Evolutionary conservation across 2,888 invertebrate genomes (phyloP).

Genomic region (Stegana nigrithorax): DNA sequence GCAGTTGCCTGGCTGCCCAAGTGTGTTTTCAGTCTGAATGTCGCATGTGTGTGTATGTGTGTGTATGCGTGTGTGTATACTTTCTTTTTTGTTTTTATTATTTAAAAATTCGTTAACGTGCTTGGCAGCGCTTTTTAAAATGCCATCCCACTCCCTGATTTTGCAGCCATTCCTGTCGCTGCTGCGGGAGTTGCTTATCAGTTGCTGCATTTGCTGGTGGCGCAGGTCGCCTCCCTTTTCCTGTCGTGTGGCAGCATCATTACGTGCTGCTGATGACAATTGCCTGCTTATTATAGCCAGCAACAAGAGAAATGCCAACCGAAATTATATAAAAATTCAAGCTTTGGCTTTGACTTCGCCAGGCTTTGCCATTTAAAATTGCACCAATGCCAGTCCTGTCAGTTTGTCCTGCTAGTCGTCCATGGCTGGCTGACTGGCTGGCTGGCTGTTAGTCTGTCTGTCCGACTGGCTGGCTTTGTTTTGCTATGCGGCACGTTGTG

Average conservation of each 20-base stretch:
- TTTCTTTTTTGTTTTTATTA: not conserved
- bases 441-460: too few relatives aligned
- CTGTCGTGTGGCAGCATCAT: slow-evolving; percentile 38
- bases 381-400: not conserved
- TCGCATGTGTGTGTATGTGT: too few relatives aligned
- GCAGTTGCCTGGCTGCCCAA: too few relatives aligned
- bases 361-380: not conserved
- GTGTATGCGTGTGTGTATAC: not conserved
- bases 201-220: too few relatives aligned
- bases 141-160: too few relatives aligned
- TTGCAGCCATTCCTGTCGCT: not conserved
- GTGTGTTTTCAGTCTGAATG: too few relatives aligned
- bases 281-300: too few relatives aligned
- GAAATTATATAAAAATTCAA: not conserved
- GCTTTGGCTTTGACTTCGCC: not conserved
- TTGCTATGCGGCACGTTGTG: not conserved
- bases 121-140: too few relatives aligned
- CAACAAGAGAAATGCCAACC: too few relatives aligned
- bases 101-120: not conserved
- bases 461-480: not conserved
- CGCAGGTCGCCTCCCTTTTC: slow-evolving; percentile 51
- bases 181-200: not conserved
- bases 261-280: slow-evolving; percentile 65
- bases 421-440: too few relatives aligned
- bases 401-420: too few relatives aligned